Percentiles rank a stretch among this genome's conserved stretches.
Evolutionary conservation across 1,140 invertebrate species (phyloP).

Genomic region (Aradophagus sp.): DNA sequence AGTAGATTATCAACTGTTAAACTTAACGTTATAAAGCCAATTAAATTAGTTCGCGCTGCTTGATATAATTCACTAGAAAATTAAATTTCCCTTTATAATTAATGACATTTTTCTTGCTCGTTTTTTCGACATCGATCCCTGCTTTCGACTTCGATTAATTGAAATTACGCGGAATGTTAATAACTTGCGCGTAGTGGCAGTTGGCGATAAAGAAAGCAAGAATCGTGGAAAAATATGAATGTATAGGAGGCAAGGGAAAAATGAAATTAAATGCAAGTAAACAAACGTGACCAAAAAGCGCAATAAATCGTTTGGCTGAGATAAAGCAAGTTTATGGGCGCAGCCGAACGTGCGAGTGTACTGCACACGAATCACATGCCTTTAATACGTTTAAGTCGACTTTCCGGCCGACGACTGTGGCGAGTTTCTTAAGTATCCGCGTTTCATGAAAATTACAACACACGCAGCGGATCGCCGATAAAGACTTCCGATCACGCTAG

Average conservation of each 20-base stretch:
- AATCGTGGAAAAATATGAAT: constrained; percentile 12
- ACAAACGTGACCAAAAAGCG: constrained; percentile 39
- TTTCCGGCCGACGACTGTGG: constrained; percentile 30
- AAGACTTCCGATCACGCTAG: constrained; percentile 54
- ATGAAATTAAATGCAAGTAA: constrained; percentile 30
- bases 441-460: constrained; percentile 55
- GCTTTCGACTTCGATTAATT: constrained; percentile 9
- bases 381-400: constrained; percentile 33
- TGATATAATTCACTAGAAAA: too few species aligned
- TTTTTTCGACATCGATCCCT: too few species aligned
- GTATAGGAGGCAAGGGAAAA: constrained; percentile 7
- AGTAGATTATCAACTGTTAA: too few species aligned
- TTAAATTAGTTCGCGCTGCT: too few species aligned
- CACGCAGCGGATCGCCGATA: constrained; percentile 34
- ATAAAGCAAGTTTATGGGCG: constrained; percentile 40
- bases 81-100: too few species aligned
- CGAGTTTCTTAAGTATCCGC: constrained; percentile 51
- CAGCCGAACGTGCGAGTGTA: constrained; percentile 32
- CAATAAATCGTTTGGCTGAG: constrained; percentile 32
- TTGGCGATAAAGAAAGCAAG: constrained; percentile 4
- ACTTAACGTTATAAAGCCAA: too few species aligned
- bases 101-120: too few species aligned
- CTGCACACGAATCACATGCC: constrained; percentile 32
- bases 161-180: constrained; percentile 16
- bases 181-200: constrained; percentile 18